These are phyloP conservation scores for Moxostoma hubbsi DNA, from an alignment of 2,797 vertebrate species.

Conservation along the genomic window DNA sequence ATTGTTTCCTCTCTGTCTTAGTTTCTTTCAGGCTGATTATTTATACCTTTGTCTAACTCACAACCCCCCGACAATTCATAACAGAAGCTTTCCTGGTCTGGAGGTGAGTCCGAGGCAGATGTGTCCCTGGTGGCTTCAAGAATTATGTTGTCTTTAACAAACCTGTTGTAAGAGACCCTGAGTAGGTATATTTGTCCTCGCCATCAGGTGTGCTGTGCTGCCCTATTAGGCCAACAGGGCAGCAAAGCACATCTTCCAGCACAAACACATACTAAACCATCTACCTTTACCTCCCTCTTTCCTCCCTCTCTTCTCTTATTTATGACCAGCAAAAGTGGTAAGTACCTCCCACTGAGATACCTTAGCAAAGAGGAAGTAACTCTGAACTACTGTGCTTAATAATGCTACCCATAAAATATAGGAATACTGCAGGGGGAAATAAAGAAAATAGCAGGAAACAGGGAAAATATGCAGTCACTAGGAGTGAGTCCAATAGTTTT, in stretches of 20 bases:
- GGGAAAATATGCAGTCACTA: background rate
- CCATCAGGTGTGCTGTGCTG: conserved; percentile 73
- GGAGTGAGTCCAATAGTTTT: background rate
- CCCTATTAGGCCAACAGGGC: conserved; percentile 58
- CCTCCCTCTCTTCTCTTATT: conserved; percentile 56
- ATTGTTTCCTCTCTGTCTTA: conserved; percentile 28
- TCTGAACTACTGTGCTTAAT: conserved; percentile 66
- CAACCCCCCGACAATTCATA: conserved; percentile 16
- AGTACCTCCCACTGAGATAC: conserved; percentile 69
- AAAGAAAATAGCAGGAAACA: background rate
- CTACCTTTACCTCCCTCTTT: background rate
- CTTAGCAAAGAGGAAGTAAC: conserved; percentile 65
- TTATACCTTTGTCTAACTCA: conserved; percentile 6
- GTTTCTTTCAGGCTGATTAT: conserved; percentile 23
- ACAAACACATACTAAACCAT: conserved; percentile 54
- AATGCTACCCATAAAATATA: conserved; percentile 73
- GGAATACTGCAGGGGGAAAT: conserved; percentile 37
- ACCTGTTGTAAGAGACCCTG: conserved; percentile 58
- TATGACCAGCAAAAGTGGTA: conserved; percentile 67
- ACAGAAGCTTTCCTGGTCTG: conserved; percentile 18
- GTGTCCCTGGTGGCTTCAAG: conserved; percentile 49
- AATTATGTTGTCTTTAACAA: conserved; percentile 63
- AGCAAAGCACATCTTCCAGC: conserved; percentile 54
- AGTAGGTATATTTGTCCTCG: conserved; percentile 63
- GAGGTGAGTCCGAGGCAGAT: conserved; percentile 50